These are phyloP conservation scores for Hydraecia micacea DNA, from an alignment of 2,888 invertebrate genomes.

Conservation along the genomic window DNA sequence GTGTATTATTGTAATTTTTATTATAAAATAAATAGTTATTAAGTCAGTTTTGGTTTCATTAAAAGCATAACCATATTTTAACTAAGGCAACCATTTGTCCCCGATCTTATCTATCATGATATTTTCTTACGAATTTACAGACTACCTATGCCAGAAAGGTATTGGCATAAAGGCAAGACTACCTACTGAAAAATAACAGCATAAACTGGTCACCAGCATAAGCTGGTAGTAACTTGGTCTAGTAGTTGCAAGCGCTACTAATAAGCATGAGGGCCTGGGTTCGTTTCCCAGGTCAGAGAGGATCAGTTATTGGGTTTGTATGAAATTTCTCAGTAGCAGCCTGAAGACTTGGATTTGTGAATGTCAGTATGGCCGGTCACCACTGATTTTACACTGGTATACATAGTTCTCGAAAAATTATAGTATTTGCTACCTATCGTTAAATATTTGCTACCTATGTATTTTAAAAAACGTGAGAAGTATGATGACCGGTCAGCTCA, in stretches of 20 bases:
- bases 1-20: slow-evolving; percentile 50
- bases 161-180: background rate
- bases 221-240: no score
- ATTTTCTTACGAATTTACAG: background rate
- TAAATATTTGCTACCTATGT: background rate
- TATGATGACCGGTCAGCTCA: no score
- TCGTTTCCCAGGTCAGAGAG: background rate
- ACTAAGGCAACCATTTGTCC: no score
- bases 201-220: background rate
- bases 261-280: no score
- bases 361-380: background rate
- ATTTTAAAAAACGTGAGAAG: no score
- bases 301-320: background rate
- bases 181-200: background rate
- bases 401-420: background rate
- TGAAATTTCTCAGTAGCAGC: background rate
- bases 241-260: background rate
- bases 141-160: background rate
- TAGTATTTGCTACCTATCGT: background rate
- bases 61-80: background rate
- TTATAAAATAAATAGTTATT: slow-evolving; percentile 56
- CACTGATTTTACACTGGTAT: background rate
- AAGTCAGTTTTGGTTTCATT: slow-evolving; percentile 31
- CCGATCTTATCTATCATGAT: background rate
- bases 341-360: background rate